A percentile compares a stretch with the other conserved stretches of the same genome.
Evolutionary conservation across 2,888 invertebrate species (phyloP).

Genomic region (Thumatha senex): DNA sequence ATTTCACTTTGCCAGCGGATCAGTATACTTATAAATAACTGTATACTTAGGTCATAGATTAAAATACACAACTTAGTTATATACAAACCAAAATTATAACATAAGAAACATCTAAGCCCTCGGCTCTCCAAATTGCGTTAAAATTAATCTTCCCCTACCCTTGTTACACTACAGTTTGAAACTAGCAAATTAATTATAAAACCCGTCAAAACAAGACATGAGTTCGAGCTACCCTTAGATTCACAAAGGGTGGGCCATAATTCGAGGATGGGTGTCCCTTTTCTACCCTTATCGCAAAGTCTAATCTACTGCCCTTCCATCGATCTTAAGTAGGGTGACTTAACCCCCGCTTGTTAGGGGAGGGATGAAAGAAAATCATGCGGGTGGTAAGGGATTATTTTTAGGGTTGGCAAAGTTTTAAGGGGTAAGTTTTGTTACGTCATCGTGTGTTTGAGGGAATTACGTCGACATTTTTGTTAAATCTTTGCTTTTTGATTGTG

Average conservation of each 20-base stretch:
- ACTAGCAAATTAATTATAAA: conserved; percentile 83
- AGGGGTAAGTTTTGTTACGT: conserved; percentile 75
- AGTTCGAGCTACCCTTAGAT: conserved; percentile 73
- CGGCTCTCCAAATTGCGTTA: conserved; percentile 45
- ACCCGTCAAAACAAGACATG: conserved; percentile 79
- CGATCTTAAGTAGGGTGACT: conserved; percentile 83
- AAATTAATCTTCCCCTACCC: conserved; percentile 65
- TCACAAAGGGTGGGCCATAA: conserved; percentile 74
- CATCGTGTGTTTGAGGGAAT: conserved; percentile 50
- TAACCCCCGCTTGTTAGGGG: conserved; percentile 65
- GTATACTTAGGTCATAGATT: not conserved
- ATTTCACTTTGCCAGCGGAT: conserved; percentile 17
- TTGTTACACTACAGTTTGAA: conserved; percentile 73
- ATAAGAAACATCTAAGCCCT: conserved; percentile 11
- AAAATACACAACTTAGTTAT: not conserved
- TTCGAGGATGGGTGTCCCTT: conserved; percentile 60
- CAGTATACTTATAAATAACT: too few relatives aligned
- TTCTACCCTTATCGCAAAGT: conserved; percentile 77
- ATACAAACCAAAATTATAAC: not conserved
- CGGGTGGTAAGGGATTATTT: conserved; percentile 63
- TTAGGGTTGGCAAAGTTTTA: conserved; percentile 56
- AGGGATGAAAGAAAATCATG: conserved; percentile 76
- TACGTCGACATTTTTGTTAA: conserved; percentile 15
- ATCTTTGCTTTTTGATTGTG: not conserved
- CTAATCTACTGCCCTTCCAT: conserved; percentile 77